These are phyloP conservation scores for Tinamus guttatus DNA, from an alignment of 2,113 vertebrate species.

Conservation along the genomic window DNA sequence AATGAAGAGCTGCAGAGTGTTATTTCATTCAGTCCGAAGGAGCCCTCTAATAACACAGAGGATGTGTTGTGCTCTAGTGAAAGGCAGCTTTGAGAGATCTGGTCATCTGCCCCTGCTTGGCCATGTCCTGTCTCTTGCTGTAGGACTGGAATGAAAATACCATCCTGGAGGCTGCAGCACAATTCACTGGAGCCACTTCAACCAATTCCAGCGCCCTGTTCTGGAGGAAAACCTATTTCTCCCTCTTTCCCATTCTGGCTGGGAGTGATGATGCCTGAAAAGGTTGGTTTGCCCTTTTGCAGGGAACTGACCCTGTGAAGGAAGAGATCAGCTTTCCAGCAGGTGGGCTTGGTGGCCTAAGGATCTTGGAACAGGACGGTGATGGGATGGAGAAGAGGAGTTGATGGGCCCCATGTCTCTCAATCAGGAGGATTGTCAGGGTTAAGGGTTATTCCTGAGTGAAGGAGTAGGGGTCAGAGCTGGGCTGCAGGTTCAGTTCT, in stretches of 20 bases:
- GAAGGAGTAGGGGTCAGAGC: not conserved
- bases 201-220: not conserved
- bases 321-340: not conserved
- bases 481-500: not conserved
- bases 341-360: not conserved
- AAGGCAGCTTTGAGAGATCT: constrained; percentile 62
- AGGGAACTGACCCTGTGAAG: not conserved
- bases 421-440: not conserved
- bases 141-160: constrained; percentile 58
- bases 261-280: not conserved
- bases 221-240: constrained; percentile 5
- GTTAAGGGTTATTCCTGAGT: not conserved
- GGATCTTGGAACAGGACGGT: not conserved
- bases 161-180: constrained; percentile 18
- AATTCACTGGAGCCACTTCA: constrained; percentile 26
- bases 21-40: constrained; percentile 61
- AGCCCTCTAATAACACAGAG: constrained; percentile 55
- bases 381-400: not conserved
- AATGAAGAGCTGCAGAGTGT: constrained; percentile 57
- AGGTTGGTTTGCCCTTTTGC: not conserved
- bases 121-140: constrained; percentile 42
- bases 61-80: constrained; percentile 59
- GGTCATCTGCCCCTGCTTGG: constrained; percentile 57
- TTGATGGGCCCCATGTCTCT: not conserved
- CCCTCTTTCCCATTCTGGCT: not conserved